Base-by-base conservation (phyloP, 2,113 vertebrate species). In the Psammodynastes pulverulentus region DNA sequence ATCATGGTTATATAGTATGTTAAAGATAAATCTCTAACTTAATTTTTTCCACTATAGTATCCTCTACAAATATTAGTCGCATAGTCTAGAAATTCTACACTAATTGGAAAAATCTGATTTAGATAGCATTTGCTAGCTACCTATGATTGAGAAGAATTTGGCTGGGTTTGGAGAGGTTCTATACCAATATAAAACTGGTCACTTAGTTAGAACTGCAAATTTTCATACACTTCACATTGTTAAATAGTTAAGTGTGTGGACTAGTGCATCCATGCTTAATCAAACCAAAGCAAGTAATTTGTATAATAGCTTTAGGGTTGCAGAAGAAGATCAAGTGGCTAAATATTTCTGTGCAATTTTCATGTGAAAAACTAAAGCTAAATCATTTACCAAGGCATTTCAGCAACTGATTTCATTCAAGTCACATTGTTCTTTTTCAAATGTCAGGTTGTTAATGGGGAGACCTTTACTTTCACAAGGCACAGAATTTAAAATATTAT, bases 221-320 rank as follows among this genome's bases (percentile, higher is more conserved):
- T 92, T 95, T 91, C 93, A 95, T 91, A 93, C 92, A 84, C 95
- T 79, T 94, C 52, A 3, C 43, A 88, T 89, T 34, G 72, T 43
- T 94, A 34, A 89, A 93, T 79, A n/a, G 54, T 51, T 93, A 95
- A 95, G 95, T 90, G 79, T 72, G 45, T 15, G 13, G 89, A 88
- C 56, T 91, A 94, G 94, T 43, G 39, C 29, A 4, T 46, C 94
- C 91, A 92, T 91, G 92, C 86, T 91, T 93, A 89, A 89, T 95
- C 88, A 79, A 96, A 94, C 92, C 94, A 91, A 87, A 93, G 92
- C 87, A 88, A 96, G 85, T 95, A 96, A 97, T 95, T 95, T 93
- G 87, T 86, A 86, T 91, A 95, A 89, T 94, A 96, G 96, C 46
- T 62, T 95, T 88, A 93, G 3, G 53, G 87, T 1, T 79, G 93